Evolutionary conservation across 2,797 vertebrate genomes (phyloP).

Genomic region (Mormyrus hasselquistii): DNA sequence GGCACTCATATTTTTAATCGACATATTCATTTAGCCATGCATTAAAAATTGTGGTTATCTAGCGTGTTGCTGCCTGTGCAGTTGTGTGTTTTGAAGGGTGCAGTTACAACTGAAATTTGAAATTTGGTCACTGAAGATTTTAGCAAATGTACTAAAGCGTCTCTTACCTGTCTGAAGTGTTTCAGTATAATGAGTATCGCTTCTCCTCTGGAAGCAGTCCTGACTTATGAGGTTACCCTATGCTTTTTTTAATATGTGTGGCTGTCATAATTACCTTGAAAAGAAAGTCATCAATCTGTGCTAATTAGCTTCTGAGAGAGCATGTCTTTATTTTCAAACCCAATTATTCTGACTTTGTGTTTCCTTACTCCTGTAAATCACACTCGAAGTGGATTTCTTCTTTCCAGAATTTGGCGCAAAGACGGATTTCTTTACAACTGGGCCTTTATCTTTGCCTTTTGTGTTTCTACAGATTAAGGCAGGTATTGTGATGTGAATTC

Average conservation of each 20-base stretch:
- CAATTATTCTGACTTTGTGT: slow-evolving; percentile 10
- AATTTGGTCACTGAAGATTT: background rate
- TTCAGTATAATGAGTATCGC: background rate
- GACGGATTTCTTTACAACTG: background rate
- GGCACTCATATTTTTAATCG: slow-evolving; percentile 14
- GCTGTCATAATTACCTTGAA: slow-evolving; percentile 14
- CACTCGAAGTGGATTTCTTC: slow-evolving; percentile 4
- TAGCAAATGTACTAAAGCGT: background rate
- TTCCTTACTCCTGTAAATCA: slow-evolving; percentile 8
- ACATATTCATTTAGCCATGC: slow-evolving; percentile 13
- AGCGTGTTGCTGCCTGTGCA: background rate
- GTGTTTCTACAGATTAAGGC: background rate
- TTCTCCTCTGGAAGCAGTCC: slow-evolving; percentile 27
- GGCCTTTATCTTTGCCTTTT: background rate
- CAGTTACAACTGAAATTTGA: background rate
- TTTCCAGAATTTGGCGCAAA: background rate
- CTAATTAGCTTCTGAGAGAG: slow-evolving; percentile 20
- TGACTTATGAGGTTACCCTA: background rate
- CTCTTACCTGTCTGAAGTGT: slow-evolving; percentile 12
- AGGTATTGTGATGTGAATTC: background rate
- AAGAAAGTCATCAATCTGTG: slow-evolving; percentile 17
- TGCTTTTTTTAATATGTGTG: background rate
- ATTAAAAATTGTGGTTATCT: background rate
- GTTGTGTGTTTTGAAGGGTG: background rate
- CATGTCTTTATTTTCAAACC: slow-evolving; percentile 22